Evolutionary conservation across 2,797 vertebrate genomes (phyloP).

Genomic region (Sorex maritimensis): DNA sequence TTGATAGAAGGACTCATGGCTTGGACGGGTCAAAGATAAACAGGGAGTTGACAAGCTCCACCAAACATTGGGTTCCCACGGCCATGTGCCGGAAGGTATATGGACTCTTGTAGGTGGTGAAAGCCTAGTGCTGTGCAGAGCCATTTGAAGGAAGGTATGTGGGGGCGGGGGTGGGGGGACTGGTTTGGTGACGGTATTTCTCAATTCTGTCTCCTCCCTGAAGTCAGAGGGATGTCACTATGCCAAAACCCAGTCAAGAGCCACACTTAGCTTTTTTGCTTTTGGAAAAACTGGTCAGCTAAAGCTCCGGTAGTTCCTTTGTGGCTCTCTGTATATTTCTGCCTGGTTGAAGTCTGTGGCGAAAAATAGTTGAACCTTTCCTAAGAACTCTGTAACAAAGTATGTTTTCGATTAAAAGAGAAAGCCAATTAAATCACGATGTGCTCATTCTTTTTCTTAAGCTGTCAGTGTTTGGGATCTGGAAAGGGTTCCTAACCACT

Average conservation of each 20-base stretch:
- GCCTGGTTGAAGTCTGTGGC: slow-evolving; percentile 88
- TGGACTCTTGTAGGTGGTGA: slow-evolving; percentile 39
- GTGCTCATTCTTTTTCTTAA: slow-evolving; percentile 85
- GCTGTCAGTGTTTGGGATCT: slow-evolving; percentile 61
- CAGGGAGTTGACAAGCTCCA: slow-evolving; percentile 45
- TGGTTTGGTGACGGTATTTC: slow-evolving; percentile 15
- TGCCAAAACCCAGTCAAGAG: slow-evolving; percentile 54
- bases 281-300: slow-evolving; percentile 81
- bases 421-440: slow-evolving; percentile 84
- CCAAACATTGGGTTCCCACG: slow-evolving; percentile 50
- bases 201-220: slow-evolving; percentile 55
- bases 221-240: slow-evolving; percentile 33
- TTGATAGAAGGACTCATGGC: slow-evolving; percentile 78
- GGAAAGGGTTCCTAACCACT: slow-evolving; percentile 60
- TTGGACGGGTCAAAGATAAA: slow-evolving; percentile 70
- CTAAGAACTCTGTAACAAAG: slow-evolving; percentile 89
- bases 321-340: slow-evolving; percentile 87
- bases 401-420: slow-evolving; percentile 91
- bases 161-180: not conserved
- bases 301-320: slow-evolving; percentile 82
- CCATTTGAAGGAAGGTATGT: slow-evolving; percentile 25
- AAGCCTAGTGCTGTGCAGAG: slow-evolving; percentile 58
- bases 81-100: not conserved
- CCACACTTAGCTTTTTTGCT: slow-evolving; percentile 74
- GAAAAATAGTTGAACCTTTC: slow-evolving; percentile 88